Conservation (phyloP, 2,113 vertebrate species). For the Grantiella picta region DNA sequence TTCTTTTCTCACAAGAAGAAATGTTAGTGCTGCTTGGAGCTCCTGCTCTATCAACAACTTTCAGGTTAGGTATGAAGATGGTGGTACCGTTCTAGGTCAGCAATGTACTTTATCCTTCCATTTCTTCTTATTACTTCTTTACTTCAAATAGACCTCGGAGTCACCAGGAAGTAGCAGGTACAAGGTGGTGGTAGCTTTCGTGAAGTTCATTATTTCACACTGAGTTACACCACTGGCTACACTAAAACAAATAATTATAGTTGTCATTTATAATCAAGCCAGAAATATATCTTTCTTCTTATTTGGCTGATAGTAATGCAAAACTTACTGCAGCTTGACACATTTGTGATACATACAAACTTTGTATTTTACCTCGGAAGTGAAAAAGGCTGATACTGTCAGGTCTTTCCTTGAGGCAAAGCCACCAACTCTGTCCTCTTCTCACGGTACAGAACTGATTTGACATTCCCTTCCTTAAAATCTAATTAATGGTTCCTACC, state of each 20-base stretch:
- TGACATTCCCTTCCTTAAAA: neutral
- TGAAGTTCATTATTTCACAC: neutral
- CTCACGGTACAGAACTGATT: neutral
- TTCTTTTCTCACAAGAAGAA: neutral
- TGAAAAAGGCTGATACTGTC: neutral
- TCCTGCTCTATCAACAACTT: neutral
- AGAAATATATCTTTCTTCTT: neutral
- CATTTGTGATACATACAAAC: neutral
- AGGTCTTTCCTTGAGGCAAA: neutral
- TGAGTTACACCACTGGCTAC: neutral
- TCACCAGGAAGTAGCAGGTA: neutral
- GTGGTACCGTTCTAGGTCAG: neutral
- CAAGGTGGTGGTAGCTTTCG: neutral
- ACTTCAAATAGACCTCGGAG: neutral
- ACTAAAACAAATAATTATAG: neutral
- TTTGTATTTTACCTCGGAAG: neutral
- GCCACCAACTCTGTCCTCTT: neutral
- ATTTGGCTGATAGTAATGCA: neutral
- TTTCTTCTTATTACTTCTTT: neutral
- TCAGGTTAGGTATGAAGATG: neutral
- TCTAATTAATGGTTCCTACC: neutral
- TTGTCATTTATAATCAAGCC: neutral
- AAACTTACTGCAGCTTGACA: neutral
- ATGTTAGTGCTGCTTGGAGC: neutral
- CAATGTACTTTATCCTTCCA: neutral